Evolutionary conservation across 1,140 invertebrate species (phyloP).

Genomic region (Leptestheria dahalacensis): DNA sequence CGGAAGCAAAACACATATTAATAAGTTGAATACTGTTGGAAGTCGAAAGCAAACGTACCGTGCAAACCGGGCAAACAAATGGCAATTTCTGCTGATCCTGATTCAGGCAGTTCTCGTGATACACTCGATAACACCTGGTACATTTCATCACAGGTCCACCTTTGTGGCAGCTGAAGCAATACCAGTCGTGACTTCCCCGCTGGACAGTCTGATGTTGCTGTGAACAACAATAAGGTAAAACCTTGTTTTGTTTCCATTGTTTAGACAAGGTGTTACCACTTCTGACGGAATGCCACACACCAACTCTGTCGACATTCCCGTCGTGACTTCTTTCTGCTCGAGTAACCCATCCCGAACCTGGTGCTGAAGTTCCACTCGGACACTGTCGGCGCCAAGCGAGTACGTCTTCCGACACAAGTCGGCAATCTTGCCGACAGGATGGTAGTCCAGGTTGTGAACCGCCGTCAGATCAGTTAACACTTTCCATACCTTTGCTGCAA

Average conservation of each 20-base stretch:
- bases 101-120: slow-evolving; percentile 43
- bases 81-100: slow-evolving; percentile 31
- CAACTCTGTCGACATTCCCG: no score
- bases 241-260: neutral
- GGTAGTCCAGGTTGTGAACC: neutral
- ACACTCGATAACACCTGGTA: slow-evolving; percentile 46
- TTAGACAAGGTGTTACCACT: neutral
- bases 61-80: slow-evolving; percentile 36
- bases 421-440: neutral
- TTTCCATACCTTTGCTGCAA: neutral
- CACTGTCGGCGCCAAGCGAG: no score
- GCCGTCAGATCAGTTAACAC: neutral
- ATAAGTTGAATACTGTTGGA: neutral
- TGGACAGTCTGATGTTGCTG: slow-evolving; percentile 18
- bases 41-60: slow-evolving; percentile 25
- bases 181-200: slow-evolving; percentile 47
- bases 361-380: no score
- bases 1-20: neutral
- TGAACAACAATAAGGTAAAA: slow-evolving; percentile 16
- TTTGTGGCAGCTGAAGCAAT: slow-evolving; percentile 58
- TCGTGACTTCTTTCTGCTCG: no score
- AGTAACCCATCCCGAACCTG: no score
- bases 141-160: slow-evolving; percentile 47
- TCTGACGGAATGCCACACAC: no score
- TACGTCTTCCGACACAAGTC: no score